A percentile compares a stretch with the other conserved stretches of the same genome.
These are phyloP conservation scores for Alouatta palliata DNA, from an alignment of 2,113 vertebrate species.

Conservation along the genomic window DNA sequence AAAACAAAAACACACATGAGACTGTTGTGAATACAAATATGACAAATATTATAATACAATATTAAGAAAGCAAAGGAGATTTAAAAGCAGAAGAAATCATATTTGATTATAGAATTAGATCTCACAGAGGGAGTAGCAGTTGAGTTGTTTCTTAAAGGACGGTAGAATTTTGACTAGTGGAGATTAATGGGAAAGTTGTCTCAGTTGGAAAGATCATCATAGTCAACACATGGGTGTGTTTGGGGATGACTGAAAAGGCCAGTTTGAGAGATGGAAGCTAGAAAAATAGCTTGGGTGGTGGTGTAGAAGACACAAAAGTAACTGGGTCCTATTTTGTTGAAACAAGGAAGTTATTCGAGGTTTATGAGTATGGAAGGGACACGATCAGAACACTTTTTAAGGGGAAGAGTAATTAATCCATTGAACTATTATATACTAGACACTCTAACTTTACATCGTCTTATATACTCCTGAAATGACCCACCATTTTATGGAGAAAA, in stretches of 20 bases:
- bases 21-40: neutral
- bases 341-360: conserved; percentile 7
- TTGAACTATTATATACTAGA: neutral
- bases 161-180: neutral
- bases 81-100: conserved; percentile 18
- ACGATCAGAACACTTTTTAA: neutral
- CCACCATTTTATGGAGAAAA: conserved; percentile 13
- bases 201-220: neutral
- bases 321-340: neutral
- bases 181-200: neutral
- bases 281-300: neutral
- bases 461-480: conserved; percentile 30
- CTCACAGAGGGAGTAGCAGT: neutral
- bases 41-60: neutral
- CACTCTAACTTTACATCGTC: neutral
- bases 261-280: neutral
- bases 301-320: neutral
- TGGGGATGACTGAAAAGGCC: neutral
- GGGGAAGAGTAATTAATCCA: neutral
- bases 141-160: neutral
- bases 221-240: neutral
- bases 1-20: neutral
- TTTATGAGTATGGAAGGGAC: neutral
- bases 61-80: neutral
- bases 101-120: neutral